Evolutionary conservation across 2,888 invertebrate genomes (phyloP).

Genomic region (Pandemis cinnamomeana): DNA sequence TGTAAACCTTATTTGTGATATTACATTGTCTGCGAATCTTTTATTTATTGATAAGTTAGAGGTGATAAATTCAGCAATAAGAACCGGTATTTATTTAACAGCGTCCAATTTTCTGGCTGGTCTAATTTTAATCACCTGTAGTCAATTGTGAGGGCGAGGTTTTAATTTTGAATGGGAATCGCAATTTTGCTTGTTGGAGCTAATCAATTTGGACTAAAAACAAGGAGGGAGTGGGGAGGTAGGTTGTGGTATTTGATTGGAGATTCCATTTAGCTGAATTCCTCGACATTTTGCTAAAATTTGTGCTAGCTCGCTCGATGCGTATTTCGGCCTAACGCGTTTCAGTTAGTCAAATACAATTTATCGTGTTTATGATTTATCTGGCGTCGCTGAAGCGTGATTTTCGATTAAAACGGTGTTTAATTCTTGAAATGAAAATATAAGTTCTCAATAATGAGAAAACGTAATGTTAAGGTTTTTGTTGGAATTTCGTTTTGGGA

Average conservation of each 20-base stretch:
- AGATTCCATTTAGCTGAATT: conserved; percentile 28
- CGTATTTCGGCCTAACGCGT: conserved; percentile 10
- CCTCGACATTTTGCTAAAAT: conserved; percentile 15
- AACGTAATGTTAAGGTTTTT: conserved; percentile 17
- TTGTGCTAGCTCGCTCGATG: conserved; percentile 15
- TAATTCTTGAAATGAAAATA: background rate
- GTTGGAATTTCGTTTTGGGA: conserved; percentile 10
- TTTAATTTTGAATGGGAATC: conserved; percentile 5
- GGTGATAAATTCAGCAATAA: conserved; percentile 11
- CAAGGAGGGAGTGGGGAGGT: background rate
- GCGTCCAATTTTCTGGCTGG: conserved; percentile 4
- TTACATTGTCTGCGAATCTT: conserved; percentile 32
- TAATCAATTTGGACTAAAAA: conserved; percentile 29
- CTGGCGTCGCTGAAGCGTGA: conserved; percentile 10
- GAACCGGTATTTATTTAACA: conserved; percentile 8
- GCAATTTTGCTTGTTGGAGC: conserved; percentile 12
- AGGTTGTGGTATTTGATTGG: conserved; percentile 11
- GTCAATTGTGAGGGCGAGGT: conserved; percentile 5
- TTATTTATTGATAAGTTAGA: conserved; percentile 26
- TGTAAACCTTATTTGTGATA: conserved; percentile 50
- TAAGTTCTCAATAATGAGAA: conserved; percentile 10
- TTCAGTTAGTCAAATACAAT: background rate
- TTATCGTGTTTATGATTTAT: background rate
- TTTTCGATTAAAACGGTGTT: conserved; percentile 5
- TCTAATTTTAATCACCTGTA: conserved; percentile 12